Conservation (phyloP, 2,888 invertebrate genomes). For the Brenthis ino region DNA sequence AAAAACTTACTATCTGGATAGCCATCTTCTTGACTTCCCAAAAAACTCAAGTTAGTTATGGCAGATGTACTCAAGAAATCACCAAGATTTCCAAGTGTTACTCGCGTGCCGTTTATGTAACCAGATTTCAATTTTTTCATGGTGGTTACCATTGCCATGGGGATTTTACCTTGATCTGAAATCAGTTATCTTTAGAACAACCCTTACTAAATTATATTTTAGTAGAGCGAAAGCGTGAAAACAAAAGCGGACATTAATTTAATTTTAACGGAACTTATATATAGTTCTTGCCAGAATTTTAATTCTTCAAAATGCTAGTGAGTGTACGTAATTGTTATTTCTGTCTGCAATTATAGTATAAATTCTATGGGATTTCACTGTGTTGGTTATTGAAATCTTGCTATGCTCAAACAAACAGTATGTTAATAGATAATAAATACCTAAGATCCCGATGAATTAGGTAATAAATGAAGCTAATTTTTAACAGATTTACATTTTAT, state of each 20-base stretch:
- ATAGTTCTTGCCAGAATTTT: too few species aligned
- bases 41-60: slow-evolving; percentile 97
- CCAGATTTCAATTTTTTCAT: slow-evolving; percentile 99
- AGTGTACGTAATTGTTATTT: too few species aligned
- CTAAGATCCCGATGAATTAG: too few species aligned
- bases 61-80: slow-evolving; percentile 99
- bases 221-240: slow-evolving; percentile 5
- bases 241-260: not conserved
- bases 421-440: too few species aligned
- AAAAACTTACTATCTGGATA: slow-evolving; percentile 89
- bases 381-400: too few species aligned
- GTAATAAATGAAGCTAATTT: too few species aligned
- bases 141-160: slow-evolving; percentile 97
- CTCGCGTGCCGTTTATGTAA: slow-evolving; percentile 99
- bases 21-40: slow-evolving; percentile 96
- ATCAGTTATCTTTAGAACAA: slow-evolving; percentile 38
- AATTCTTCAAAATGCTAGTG: too few species aligned
- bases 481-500: too few species aligned
- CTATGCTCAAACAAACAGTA: too few species aligned
- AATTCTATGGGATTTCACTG: too few species aligned
- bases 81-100: slow-evolving; percentile 95
- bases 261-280: too few species aligned
- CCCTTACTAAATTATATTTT: not conserved
- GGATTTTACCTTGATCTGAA: slow-evolving; percentile 94
- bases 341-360: too few species aligned